Base-by-base conservation (phyloP, 2,888 invertebrate species). In the Hetaerina titia region DNA sequence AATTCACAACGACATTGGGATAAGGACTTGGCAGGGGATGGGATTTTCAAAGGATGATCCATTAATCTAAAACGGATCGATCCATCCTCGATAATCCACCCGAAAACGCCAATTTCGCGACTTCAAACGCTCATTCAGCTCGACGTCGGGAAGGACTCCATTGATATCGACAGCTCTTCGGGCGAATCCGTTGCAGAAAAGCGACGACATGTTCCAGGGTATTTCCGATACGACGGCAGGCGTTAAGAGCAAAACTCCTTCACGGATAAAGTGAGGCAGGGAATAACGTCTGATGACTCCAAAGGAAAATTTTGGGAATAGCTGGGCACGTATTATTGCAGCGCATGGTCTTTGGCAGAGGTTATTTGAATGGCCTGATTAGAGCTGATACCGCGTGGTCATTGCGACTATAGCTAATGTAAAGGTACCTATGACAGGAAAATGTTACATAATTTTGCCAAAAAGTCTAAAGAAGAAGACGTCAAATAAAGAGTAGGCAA, bases 41-140 rank as follows among this genome's bases (percentile, higher is more conserved):
- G 81, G 81, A 69, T 81, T 81, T 81, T 4, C 81, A 81, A n/a
- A 31, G 81, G 31, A 31, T 81, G 13, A 81, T 81, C 81, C 81
- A 81, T 81, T 81, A 81, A 81, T 81, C 81, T 81, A 81, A 81
- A 25, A 15, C 25, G 25, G 81, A 81, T 81, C 81, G 31, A 81
- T 81, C 31, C 81, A 8, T 31, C 31, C 25, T 6, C 81, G 81
- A 81, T 81, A 81, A 81, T 81, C 81, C 81, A 13, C 11, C 15
- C 81, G 81, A 81, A 81, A 81, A 81, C 81, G 81, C 81, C 81
- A 81, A 81, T 81, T 81, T n/a, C 81, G 81, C 25, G 81, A 81
- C 81, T 81, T 81, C 81, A 81, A 81, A 81, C 31, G 31, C 25
- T 81, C 74, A 25, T 74, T 74, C 31, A 25, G 31, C 81, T 13